Base-by-base conservation (phyloP, 2,113 vertebrate species). In the Loxodonta africana region DNA sequence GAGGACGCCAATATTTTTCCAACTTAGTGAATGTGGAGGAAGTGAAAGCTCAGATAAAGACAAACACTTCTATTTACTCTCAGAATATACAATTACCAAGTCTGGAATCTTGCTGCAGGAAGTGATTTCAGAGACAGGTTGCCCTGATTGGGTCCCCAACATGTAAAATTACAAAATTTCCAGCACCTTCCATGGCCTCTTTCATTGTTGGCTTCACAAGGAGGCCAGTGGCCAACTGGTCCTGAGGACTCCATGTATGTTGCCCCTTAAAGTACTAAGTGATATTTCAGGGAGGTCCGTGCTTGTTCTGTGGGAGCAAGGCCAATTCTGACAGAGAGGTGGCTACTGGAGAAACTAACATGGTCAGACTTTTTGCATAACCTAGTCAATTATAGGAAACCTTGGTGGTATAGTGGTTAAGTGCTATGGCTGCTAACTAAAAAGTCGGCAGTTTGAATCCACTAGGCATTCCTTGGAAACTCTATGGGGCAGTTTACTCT, bases 11-110 rank as follows among this genome's bases (percentile, higher is more conserved):
- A 60, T 82, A 81, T 94, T 92, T 96, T 96, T 94, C 89, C 48
- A 93, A 67, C 25, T 69, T 44, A 85, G 33, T 91, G 28, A 96
- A 14, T 63, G 18, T 77, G 44, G 25, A 90, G n/a, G 71, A 74
- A 7, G 11, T 33, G 20, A 87, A 96, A 94, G 33, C n/a, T 46
- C 46, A 33, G 25, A 90, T 89, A 77, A 98, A 96, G 76, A 91
- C 65, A 96, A 95, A 94, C 44, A 63, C 51, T 30, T 93, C 51
- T 87, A 77, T 91, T 93, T 88, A 44, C 28, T 90, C 23, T 83
- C 80, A 83, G 87, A 90, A 94, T 65, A 51, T 63, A 88, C 3
- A 95, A 28, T 90, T n/a, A 90, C 37, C 30, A 74, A 91, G 82
- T 62, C 92, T 92, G 28, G 67, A 92, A 67, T 92, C n/a, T 63